A percentile compares a stretch with the other conserved stretches of the same genome.
Evolutionary conservation across 2,113 vertebrate genomes (phyloP).

Genomic region (Oreochromis spilurus): DNA sequence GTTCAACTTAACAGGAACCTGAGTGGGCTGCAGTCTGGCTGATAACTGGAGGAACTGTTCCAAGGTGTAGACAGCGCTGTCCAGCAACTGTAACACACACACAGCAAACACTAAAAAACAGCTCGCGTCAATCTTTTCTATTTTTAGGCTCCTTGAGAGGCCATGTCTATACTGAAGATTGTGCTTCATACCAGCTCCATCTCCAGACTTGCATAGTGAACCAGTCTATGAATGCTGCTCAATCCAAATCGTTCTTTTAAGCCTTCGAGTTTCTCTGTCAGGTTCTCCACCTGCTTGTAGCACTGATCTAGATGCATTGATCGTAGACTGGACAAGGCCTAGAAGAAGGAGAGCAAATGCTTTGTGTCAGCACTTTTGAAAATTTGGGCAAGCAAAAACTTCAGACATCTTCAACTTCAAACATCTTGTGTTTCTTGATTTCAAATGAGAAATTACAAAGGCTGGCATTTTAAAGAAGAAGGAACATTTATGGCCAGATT

Average conservation of each 20-base stretch:
- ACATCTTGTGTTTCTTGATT: background rate
- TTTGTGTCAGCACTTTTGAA: background rate
- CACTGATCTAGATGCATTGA: slow-evolving; percentile 32
- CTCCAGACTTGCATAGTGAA: slow-evolving; percentile 45
- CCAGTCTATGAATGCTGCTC: slow-evolving; percentile 27
- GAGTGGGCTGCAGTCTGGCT: slow-evolving; percentile 18
- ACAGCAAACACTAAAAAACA: background rate
- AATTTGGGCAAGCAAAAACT: background rate
- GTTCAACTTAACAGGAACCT: slow-evolving; percentile 27
- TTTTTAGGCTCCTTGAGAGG: background rate
- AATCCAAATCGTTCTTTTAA: slow-evolving; percentile 45
- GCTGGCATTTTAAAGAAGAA: background rate
- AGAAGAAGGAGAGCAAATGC: background rate
- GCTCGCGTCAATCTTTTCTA: background rate
- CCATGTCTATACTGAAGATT: background rate
- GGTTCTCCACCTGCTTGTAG: slow-evolving; percentile 37
- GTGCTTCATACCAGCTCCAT: slow-evolving; percentile 48
- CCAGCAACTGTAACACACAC: slow-evolving; percentile 35
- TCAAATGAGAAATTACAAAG: background rate
- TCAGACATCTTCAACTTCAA: background rate
- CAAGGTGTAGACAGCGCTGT: slow-evolving; percentile 53
- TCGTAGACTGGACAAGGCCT: slow-evolving; percentile 25
- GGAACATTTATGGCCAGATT: background rate
- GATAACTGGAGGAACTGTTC: slow-evolving; percentile 46
- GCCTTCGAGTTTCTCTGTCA: background rate